Conservation (phyloP, 2,797 vertebrate genomes). For the Anisognathus igniventris region DNA sequence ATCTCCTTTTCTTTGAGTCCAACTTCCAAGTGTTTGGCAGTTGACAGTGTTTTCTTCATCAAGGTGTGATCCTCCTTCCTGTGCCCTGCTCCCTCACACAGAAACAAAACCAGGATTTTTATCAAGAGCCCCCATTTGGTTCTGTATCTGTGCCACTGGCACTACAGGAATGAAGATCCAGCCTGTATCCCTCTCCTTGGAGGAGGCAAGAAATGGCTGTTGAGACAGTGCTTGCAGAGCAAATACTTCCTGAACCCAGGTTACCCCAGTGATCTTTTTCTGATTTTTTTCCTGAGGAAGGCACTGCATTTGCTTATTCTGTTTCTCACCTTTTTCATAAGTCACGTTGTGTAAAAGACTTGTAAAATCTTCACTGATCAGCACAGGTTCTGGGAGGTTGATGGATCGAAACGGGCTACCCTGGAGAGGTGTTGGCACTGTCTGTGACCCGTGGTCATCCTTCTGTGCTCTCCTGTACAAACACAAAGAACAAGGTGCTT, state of each 20-base stretch:
- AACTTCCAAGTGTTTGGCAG: background rate
- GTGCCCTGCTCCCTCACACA: background rate
- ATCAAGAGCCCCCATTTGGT: background rate
- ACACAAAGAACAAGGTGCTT: background rate
- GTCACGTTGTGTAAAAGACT: slow-evolving; percentile 80
- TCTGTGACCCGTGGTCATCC: slow-evolving; percentile 76
- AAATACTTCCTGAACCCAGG: background rate
- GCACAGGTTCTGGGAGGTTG: slow-evolving; percentile 81
- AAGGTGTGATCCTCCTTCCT: background rate
- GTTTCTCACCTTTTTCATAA: slow-evolving; percentile 81
- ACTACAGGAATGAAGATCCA: background rate
- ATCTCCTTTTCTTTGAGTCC: background rate
- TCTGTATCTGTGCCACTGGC: background rate
- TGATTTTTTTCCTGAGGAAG: background rate
- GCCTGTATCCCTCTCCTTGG: background rate
- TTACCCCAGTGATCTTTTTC: background rate
- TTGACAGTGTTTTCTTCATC: background rate
- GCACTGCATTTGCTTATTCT: background rate
- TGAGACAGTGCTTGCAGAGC: background rate
- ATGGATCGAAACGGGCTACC: slow-evolving; percentile 80
- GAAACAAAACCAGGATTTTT: background rate
- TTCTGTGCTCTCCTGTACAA: slow-evolving; percentile 82
- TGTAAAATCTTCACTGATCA: slow-evolving; percentile 85
- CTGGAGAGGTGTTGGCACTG: slow-evolving; percentile 70
- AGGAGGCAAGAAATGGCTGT: background rate